Conservation (phyloP, 2,888 invertebrate genomes). For the Noctuana brunneofusca region DNA sequence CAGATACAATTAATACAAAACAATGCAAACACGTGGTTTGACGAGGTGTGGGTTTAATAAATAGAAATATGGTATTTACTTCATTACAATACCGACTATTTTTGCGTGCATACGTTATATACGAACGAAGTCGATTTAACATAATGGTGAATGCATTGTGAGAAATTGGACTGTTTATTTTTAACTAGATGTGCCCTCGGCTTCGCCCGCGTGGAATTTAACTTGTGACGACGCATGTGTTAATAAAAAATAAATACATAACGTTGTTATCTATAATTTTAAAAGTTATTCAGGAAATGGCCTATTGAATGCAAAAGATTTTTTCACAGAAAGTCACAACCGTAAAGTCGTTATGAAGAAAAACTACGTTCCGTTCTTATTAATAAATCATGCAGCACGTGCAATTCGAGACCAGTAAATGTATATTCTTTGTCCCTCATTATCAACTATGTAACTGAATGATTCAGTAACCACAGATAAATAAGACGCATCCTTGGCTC, state of each 20-base stretch:
- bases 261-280: too few relatives aligned
- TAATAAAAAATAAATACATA: too few relatives aligned
- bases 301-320: too few relatives aligned
- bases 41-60: background rate
- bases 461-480: slow-evolving; percentile 32
- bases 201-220: too few relatives aligned
- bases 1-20: slow-evolving; percentile 11
- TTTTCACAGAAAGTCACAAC: too few relatives aligned
- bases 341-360: too few relatives aligned
- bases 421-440: slow-evolving; percentile 3
- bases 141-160: background rate
- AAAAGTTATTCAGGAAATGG: too few relatives aligned
- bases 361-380: too few relatives aligned
- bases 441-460: slow-evolving; percentile 15
- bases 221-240: too few relatives aligned
- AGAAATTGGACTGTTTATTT: background rate
- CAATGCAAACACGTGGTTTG: slow-evolving; percentile 27
- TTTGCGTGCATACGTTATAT: background rate
- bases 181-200: too few relatives aligned
- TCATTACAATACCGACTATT: background rate
- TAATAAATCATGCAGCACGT: background rate
- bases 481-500: slow-evolving; percentile 41
- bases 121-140: background rate
- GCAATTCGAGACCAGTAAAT: background rate
- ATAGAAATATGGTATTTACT: background rate